Conservation (phyloP, 2,888 invertebrate genomes). For the Coenonympha glycerion region DNA sequence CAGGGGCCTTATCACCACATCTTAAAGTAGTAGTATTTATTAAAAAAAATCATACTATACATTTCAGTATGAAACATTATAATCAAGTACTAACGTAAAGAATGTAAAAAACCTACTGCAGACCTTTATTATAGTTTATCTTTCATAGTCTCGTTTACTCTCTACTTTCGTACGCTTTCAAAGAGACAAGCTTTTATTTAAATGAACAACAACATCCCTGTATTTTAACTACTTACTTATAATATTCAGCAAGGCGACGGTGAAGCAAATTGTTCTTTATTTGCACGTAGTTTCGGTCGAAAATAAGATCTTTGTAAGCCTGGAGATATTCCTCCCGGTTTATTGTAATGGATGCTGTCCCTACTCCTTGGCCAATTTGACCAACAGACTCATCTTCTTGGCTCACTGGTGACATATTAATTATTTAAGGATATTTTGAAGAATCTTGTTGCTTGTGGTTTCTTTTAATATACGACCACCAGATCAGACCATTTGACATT, state of each 20-base stretch:
- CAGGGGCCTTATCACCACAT: too few relatives aligned
- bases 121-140: too few relatives aligned
- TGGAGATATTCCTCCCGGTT: constrained; percentile 59
- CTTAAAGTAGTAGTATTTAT: too few relatives aligned
- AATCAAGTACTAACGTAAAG: too few relatives aligned
- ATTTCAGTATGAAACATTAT: too few relatives aligned
- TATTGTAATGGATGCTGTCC: constrained; percentile 39
- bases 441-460: too few relatives aligned
- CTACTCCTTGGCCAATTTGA: constrained; percentile 51
- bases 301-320: constrained; percentile 52
- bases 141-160: too few relatives aligned
- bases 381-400: constrained; percentile 28
- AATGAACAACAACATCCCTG: not conserved
- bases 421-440: not conserved
- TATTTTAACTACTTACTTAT: constrained; percentile 44
- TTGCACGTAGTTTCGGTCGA: constrained; percentile 50
- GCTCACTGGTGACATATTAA: constrained; percentile 17
- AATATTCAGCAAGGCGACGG: constrained; percentile 64
- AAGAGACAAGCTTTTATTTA: not conserved
- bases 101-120: too few relatives aligned
- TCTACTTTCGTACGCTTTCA: not conserved
- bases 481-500: too few relatives aligned
- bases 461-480: too few relatives aligned
- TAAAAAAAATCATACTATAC: too few relatives aligned
- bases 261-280: constrained; percentile 63